Evolutionary conservation across 2,113 vertebrate genomes (phyloP).

Genomic region (Aspiorhynchus laticeps): DNA sequence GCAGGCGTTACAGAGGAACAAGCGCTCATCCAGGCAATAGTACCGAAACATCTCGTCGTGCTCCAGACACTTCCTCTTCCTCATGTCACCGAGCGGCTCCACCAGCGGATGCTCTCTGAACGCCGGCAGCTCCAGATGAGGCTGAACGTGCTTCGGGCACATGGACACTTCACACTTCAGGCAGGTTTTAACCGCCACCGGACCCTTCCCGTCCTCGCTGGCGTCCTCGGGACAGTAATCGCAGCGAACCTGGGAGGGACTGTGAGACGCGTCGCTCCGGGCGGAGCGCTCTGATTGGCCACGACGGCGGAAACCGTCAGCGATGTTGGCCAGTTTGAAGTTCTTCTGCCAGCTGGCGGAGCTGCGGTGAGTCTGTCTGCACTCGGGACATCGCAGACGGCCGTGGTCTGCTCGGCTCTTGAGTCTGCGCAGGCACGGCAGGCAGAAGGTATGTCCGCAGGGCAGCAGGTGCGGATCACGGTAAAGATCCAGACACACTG

Average conservation of each 20-base stretch:
- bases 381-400: slow-evolving; percentile 74
- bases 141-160: slow-evolving; percentile 74
- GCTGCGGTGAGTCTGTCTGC: slow-evolving; percentile 67
- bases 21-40: slow-evolving; percentile 73
- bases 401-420: slow-evolving; percentile 61
- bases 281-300: not conserved
- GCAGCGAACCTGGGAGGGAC: slow-evolving; percentile 58
- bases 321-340: slow-evolving; percentile 77
- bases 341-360: slow-evolving; percentile 69
- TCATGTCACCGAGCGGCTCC: slow-evolving; percentile 70
- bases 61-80: slow-evolving; percentile 71
- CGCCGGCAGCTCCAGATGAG: slow-evolving; percentile 73
- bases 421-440: slow-evolving; percentile 69
- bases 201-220: not conserved
- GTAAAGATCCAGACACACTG: slow-evolving; percentile 76
- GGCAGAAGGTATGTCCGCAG: slow-evolving; percentile 78
- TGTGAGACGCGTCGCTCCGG: slow-evolving; percentile 19
- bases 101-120: slow-evolving; percentile 75
- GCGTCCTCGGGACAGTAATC: slow-evolving; percentile 68
- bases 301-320: slow-evolving; percentile 65
- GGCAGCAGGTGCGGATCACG: slow-evolving; percentile 72
- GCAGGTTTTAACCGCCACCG: slow-evolving; percentile 73
- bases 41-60: slow-evolving; percentile 76
- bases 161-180: slow-evolving; percentile 80
- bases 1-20: slow-evolving; percentile 75